Evolutionary conservation across 1,140 invertebrate genomes (phyloP).

Genomic region (Aethina tumida): DNA sequence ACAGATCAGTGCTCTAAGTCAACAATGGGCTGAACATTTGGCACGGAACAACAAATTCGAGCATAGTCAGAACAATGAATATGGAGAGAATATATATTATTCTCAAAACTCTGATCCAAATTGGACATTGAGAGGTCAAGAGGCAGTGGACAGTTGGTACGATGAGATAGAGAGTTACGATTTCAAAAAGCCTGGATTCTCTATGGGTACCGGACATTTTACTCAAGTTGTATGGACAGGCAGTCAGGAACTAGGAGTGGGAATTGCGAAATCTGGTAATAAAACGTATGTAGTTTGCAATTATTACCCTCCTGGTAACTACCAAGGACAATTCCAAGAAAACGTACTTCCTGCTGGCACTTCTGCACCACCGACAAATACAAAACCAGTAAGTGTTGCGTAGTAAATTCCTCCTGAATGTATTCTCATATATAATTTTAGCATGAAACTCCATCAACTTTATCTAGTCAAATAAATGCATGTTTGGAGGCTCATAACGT

Average conservation of each 20-base stretch:
- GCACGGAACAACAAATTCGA: constrained; percentile 56
- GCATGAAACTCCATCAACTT: constrained; percentile 32
- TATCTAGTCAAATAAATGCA: constrained; percentile 50
- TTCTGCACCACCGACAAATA: constrained; percentile 17
- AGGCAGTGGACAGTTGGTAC: constrained; percentile 68
- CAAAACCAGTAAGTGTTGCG: constrained; percentile 12
- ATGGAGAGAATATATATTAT: constrained; percentile 76
- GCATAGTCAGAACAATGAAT: constrained; percentile 63
- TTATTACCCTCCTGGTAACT: constrained; percentile 80
- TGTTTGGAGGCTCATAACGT: constrained; percentile 67
- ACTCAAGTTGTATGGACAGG: constrained; percentile 74
- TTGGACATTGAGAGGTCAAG: constrained; percentile 50
- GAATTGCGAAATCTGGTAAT: constrained; percentile 54
- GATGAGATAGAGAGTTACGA: constrained; percentile 46
- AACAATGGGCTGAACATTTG: constrained; percentile 74
- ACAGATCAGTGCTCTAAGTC: constrained; percentile 49
- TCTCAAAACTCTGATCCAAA: constrained; percentile 63
- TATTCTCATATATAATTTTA: constrained; percentile 2
- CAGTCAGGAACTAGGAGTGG: constrained; percentile 66
- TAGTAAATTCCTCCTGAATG: too few relatives aligned
- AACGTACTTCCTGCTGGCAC: constrained; percentile 54
- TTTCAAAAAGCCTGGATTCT: constrained; percentile 55
- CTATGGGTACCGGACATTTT: constrained; percentile 59
- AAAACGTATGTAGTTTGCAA: constrained; percentile 75
- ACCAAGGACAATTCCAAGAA: constrained; percentile 61